A percentile compares a stretch with the other conserved stretches of the same genome.
Conservation (phyloP, 2,113 vertebrate species). For the Sula dactylatra region DNA sequence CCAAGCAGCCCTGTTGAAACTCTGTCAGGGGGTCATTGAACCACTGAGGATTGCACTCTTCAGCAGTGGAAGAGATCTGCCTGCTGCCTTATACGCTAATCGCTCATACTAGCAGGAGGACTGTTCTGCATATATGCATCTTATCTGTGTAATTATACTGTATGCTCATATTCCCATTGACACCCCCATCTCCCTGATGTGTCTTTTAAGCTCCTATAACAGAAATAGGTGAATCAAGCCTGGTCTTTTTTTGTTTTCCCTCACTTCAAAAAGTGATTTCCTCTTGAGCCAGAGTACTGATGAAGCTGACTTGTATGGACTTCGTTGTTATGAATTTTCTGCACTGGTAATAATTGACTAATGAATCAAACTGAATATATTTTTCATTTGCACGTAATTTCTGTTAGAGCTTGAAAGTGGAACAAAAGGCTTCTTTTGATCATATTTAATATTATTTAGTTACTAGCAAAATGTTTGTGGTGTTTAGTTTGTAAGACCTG, state of each 20-base stretch:
- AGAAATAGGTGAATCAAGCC: not conserved
- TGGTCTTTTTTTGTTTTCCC: not conserved
- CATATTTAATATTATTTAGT: not conserved
- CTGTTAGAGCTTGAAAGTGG: not conserved
- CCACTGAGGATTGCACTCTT: not conserved
- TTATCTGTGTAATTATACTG: not conserved
- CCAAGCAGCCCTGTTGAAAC: not conserved
- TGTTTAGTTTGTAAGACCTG: not conserved
- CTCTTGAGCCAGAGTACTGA: not conserved
- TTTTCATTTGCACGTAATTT: not conserved
- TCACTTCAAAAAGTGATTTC: not conserved
- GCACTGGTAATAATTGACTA: not conserved
- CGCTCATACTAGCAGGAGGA: not conserved
- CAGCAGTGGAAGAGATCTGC: not conserved
- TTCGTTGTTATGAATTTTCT: not conserved
- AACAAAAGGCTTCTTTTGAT: not conserved
- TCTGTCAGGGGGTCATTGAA: fast-evolving
- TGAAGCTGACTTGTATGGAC: not conserved
- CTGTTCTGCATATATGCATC: not conserved
- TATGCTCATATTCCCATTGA: not conserved
- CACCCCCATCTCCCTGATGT: not conserved
- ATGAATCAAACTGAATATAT: not conserved
- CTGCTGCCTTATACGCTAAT: not conserved
- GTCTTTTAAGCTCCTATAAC: not conserved
- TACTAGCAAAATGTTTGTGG: not conserved